Base-by-base conservation (phyloP, 2,888 invertebrate species). In the Shargacucullia verbasci region DNA sequence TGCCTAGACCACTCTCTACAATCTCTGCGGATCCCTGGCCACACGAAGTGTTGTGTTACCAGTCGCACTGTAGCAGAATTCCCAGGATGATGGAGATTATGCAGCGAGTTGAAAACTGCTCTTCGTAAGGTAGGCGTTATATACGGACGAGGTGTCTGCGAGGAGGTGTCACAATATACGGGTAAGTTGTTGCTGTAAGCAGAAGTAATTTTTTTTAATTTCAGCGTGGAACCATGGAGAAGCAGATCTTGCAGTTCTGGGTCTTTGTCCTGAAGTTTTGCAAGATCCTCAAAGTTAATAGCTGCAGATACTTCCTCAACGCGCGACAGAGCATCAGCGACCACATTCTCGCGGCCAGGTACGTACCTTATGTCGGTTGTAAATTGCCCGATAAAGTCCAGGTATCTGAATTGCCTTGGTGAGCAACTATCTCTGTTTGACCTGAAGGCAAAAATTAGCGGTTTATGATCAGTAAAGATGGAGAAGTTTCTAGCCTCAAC, bases 391-490 rank as follows among this genome's bases (percentile, higher is more conserved):
- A 38, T 38, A 15, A 38, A 38, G 13, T 38, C 13, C 4, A 38
- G n/a, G 2, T 38, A 15, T n/a, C 13, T 38, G 13, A 38, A 8
- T 15, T 38, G 38, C 11, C 38, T 38, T 11, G 38, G 38, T 7
- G 38, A 38, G 11, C 15, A 12, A 9, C 13, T 38, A 5, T 38
- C 15, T 38, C 13, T 9, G 10, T 12, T 5, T 14, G 27, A 27
- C 27, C 7, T 39, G 25, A 48, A 56, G 7, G 48, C 55, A n/a
- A 48, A 47, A 4, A 31, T 13, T 0, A 55, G n/a, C 9, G 44
- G 56, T 8, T 56, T 49, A 12, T 49, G 56, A 20, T 56, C 56
- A 0, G 48, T 56, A 0, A 44, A 43, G 8, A 56, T 41, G 0
- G 35, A 14, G 13, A 48, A 56, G 20, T 12, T 8, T 2, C 43